A percentile compares a stretch with the other conserved stretches of the same genome.
These are phyloP conservation scores for Cossypha niveicapilla DNA, from an alignment of 2,797 vertebrate species.

Conservation along the genomic window DNA sequence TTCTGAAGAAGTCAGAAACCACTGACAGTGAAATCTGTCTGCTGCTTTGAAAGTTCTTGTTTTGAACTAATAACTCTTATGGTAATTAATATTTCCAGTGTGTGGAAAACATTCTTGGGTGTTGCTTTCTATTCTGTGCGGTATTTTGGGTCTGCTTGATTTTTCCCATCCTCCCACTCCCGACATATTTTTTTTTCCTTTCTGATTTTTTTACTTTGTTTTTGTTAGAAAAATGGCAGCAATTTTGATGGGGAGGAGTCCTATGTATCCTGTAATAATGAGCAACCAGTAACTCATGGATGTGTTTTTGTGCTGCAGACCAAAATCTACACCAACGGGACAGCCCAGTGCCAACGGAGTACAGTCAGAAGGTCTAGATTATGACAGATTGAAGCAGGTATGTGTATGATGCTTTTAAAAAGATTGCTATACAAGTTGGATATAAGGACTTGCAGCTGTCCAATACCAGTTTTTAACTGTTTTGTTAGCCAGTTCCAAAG, in stretches of 20 bases:
- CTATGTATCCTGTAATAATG: background rate
- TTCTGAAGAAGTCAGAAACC: background rate
- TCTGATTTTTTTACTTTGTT: background rate
- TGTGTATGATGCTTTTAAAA: background rate
- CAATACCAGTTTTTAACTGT: background rate
- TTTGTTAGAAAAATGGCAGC: background rate
- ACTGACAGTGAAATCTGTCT: slow-evolving; percentile 1
- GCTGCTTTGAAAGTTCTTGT: background rate
- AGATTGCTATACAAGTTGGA: rapidly evolving
- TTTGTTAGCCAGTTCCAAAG: background rate
- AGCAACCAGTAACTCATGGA: background rate
- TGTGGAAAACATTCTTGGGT: background rate
- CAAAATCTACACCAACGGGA: slow-evolving; percentile 89
- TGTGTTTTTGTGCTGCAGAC: slow-evolving; percentile 77
- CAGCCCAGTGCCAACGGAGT: slow-evolving; percentile 96
- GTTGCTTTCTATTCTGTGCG: slow-evolving; percentile 27
- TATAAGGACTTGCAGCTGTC: background rate
- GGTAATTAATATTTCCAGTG: background rate
- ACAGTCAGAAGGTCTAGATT: slow-evolving; percentile 91
- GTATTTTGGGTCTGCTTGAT: slow-evolving; percentile 43
- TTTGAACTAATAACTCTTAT: slow-evolving; percentile 10
- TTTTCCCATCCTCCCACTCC: background rate
- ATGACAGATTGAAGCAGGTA: slow-evolving; percentile 97
- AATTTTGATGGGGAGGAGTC: background rate
- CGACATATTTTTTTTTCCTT: background rate